phyloP scores from a whole-genome alignment of 1,140 invertebrate species.

The Mactra quadrangularis region DNA sequence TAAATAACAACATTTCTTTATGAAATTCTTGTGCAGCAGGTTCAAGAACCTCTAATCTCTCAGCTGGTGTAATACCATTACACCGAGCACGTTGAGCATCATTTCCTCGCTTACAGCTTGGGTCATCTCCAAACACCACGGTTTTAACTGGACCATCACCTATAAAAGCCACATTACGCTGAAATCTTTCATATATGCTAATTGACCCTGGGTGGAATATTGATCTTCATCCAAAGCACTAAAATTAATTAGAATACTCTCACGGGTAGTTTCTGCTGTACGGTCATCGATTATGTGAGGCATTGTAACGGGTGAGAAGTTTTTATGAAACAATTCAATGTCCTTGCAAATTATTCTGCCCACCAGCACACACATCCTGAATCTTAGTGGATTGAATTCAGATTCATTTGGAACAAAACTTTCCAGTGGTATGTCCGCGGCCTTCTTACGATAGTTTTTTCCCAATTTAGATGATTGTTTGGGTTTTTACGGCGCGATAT shows the following conservation, averaged over 20 bases:
- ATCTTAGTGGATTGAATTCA: constrained; percentile 12
- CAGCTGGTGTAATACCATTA: constrained; percentile 19
- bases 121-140: constrained; percentile 33
- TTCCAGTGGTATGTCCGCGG: not conserved
- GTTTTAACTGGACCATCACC: not conserved
- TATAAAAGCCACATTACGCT: constrained; percentile 31
- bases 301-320: constrained; percentile 11
- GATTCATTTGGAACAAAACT: not conserved
- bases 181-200: constrained; percentile 26
- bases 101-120: constrained; percentile 42
- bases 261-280: constrained; percentile 4
- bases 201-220: constrained; percentile 43
- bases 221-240: constrained; percentile 46
- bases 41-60: constrained; percentile 51
- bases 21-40: constrained; percentile 59
- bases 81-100: constrained; percentile 9
- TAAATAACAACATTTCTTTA: constrained; percentile 56
- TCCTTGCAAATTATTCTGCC: constrained; percentile 15
- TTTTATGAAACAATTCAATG: constrained; percentile 8
- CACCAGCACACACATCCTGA: constrained; percentile 1
- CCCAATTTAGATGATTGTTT: no score
- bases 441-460: not conserved
- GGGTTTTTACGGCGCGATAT: no score
- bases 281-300: constrained; percentile 18
- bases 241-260: constrained; percentile 47